Evolutionary conservation across 2,113 vertebrate species (phyloP).

Genomic region (Thamnaconus septentrionalis): DNA sequence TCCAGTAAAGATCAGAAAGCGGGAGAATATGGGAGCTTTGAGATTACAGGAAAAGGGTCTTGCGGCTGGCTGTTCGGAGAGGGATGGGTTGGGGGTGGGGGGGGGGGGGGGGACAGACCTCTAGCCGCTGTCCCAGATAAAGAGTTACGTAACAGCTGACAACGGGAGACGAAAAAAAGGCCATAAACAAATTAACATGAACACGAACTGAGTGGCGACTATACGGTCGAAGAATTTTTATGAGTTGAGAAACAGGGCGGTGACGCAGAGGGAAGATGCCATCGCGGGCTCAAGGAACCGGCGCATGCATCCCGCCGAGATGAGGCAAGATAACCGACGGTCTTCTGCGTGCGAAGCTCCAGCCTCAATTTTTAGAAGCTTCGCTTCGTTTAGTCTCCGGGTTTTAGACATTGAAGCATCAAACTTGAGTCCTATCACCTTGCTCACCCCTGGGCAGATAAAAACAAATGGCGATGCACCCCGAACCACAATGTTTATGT

Average conservation of each 20-base stretch:
- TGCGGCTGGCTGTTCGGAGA: constrained; percentile 24
- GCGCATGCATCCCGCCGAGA: too few relatives aligned
- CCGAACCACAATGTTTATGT: neutral
- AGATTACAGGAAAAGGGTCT: neutral
- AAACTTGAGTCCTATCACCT: too few relatives aligned
- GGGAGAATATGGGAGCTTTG: constrained; percentile 16
- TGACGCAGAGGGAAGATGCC: neutral
- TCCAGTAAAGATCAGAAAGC: too few relatives aligned
- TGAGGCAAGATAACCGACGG: too few relatives aligned
- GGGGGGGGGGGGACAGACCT: constrained; percentile 50
- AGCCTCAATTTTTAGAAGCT: too few relatives aligned
- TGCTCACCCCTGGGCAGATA: too few relatives aligned
- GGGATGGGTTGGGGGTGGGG: constrained; percentile 22
- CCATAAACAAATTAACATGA: constrained; percentile 63
- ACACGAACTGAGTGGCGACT: constrained; percentile 34
- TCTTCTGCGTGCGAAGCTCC: too few relatives aligned
- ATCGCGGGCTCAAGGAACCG: too few relatives aligned
- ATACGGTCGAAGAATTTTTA: constrained; percentile 4
- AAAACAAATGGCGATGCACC: neutral
- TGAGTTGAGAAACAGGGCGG: constrained; percentile 22
- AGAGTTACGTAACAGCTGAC: constrained; percentile 66
- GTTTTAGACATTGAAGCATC: too few relatives aligned
- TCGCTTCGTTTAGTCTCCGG: too few relatives aligned
- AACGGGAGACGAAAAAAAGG: constrained; percentile 30
- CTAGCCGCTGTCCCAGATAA: constrained; percentile 62